Percentiles rank a stretch among this genome's conserved stretches.
Conservation (phyloP, 2,888 invertebrate species). For the Trissolcus brochymenae region DNA sequence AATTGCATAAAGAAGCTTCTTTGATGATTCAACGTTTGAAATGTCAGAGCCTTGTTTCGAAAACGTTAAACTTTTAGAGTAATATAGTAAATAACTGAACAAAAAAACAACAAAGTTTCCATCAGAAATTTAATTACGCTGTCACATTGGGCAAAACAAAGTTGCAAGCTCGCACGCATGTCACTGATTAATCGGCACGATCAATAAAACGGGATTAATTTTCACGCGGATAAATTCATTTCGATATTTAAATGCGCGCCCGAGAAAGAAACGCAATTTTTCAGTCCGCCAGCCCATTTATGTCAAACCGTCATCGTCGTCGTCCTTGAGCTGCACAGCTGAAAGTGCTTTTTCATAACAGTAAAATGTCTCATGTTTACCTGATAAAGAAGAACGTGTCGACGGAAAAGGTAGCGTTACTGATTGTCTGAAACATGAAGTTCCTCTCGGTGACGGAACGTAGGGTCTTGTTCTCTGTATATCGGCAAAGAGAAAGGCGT, state of each 20-base stretch:
- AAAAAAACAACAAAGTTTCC: too few relatives aligned
- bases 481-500: slow-evolving; percentile 64
- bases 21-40: neutral
- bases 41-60: slow-evolving; percentile 6
- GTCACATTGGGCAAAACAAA: too few relatives aligned
- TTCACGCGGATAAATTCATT: too few relatives aligned
- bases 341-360: slow-evolving; percentile 14
- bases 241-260: too few relatives aligned
- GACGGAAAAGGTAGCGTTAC: slow-evolving; percentile 90
- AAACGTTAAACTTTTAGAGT: neutral
- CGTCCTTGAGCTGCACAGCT: too few relatives aligned
- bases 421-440: slow-evolving; percentile 88
- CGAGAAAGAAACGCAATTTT: too few relatives aligned
- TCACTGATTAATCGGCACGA: too few relatives aligned
- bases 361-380: slow-evolving; percentile 74
- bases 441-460: slow-evolving; percentile 85
- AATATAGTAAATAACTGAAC: too few relatives aligned
- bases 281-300: too few relatives aligned
- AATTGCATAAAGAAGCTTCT: slow-evolving; percentile 1
- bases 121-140: too few relatives aligned
- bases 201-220: neutral
- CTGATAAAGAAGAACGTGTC: slow-evolving; percentile 93
- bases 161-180: too few relatives aligned
- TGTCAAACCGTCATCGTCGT: too few relatives aligned
- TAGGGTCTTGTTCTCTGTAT: slow-evolving; percentile 85